Evolutionary conservation across 2,888 invertebrate genomes (phyloP).

Genomic region (Acleris emargana): DNA sequence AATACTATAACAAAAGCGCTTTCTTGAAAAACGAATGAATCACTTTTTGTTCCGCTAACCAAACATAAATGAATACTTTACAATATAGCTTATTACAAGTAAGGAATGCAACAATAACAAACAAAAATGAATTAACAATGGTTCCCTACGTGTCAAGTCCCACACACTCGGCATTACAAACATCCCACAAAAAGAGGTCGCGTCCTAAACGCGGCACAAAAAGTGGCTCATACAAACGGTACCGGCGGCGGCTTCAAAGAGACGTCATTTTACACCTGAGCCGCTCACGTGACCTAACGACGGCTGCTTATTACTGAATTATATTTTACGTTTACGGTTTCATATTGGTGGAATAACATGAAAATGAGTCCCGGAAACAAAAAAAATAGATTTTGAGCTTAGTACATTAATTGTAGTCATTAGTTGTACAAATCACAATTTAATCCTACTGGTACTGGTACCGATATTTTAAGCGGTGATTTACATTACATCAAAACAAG

Average conservation of each 20-base stretch:
- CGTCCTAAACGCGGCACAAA: slow-evolving; percentile 78
- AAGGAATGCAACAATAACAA: slow-evolving; percentile 72
- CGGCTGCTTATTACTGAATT: slow-evolving; percentile 48
- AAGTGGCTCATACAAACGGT: slow-evolving; percentile 74
- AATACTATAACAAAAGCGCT: slow-evolving; percentile 1
- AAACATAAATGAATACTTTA: slow-evolving; percentile 51
- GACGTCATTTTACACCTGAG: slow-evolving; percentile 77
- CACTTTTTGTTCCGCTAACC: slow-evolving; percentile 37
- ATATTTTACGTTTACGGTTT: slow-evolving; percentile 23
- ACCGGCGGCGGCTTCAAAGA: slow-evolving; percentile 74
- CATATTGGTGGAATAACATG: not conserved
- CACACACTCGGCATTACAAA: slow-evolving; percentile 82
- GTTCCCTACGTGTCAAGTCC: slow-evolving; percentile 81
- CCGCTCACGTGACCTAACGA: slow-evolving; percentile 75
- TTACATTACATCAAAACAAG: too few species aligned
- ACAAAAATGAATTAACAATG: slow-evolving; percentile 76
- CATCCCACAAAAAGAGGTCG: slow-evolving; percentile 75
- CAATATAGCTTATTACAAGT: slow-evolving; percentile 48
- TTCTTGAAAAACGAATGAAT: slow-evolving; percentile 1
- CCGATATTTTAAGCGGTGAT: too few species aligned
- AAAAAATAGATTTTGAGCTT: not conserved
- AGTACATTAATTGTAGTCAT: too few species aligned
- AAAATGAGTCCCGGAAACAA: not conserved
- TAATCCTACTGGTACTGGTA: too few species aligned
- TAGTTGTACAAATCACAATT: too few species aligned